Conservation (phyloP, 1,140 invertebrate genomes). For the Mactra quadrangularis region DNA sequence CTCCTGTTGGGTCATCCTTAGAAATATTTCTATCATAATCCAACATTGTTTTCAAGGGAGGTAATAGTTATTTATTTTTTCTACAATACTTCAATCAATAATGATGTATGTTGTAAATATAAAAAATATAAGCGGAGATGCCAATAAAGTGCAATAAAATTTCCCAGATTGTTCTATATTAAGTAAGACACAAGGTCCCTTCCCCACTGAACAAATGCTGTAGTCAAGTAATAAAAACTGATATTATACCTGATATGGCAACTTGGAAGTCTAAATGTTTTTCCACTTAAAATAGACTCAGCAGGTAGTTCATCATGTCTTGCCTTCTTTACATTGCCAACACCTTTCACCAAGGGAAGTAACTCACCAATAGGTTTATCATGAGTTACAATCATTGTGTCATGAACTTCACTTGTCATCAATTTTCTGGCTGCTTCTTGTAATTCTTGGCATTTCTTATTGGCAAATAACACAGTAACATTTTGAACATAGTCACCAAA, state of each 20-base stretch:
- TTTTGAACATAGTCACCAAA: slow-evolving; percentile 89
- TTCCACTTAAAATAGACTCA: slow-evolving; percentile 74
- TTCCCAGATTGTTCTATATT: too few relatives aligned
- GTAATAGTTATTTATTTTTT: too few relatives aligned
- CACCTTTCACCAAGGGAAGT: slow-evolving; percentile 59
- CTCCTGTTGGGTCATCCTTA: too few relatives aligned
- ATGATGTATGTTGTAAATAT: too few relatives aligned
- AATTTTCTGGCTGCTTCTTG: slow-evolving; percentile 89
- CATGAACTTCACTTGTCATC: slow-evolving; percentile 92
- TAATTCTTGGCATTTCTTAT: slow-evolving; percentile 90
- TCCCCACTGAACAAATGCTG: too few relatives aligned
- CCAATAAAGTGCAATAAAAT: too few relatives aligned
- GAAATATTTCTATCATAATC: too few relatives aligned
- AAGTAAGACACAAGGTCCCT: too few relatives aligned
- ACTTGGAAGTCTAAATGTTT: slow-evolving; percentile 81
- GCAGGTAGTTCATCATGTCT: slow-evolving; percentile 63
- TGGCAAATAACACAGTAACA: slow-evolving; percentile 91
- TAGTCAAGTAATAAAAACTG: too few relatives aligned
- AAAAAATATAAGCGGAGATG: too few relatives aligned
- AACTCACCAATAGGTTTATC: slow-evolving; percentile 72
- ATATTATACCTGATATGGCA: slow-evolving; percentile 87
- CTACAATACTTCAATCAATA: too few relatives aligned
- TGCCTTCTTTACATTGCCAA: slow-evolving; percentile 64
- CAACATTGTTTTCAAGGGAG: too few relatives aligned
- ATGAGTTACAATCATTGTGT: slow-evolving; percentile 87